Base-by-base conservation (phyloP, 1,140 invertebrate genomes). In the Geopemphigus sp. region DNA sequence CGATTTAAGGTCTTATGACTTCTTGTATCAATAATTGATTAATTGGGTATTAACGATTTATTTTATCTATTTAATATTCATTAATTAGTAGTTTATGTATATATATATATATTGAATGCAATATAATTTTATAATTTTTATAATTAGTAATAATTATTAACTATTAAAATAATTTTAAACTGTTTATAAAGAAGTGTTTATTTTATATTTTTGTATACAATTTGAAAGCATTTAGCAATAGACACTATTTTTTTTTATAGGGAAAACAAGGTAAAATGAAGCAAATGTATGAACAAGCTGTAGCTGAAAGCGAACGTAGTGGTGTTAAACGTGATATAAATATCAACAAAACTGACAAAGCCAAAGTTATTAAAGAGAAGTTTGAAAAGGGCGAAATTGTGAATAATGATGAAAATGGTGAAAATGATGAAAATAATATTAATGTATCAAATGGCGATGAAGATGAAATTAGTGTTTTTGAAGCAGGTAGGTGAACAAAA, bases 191-290 rank as follows among this genome's bases (percentile, higher is more conserved):
- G 39, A 47, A 47, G 5, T 73, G 47, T 45, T 70, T 47, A 39
- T 17, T 53, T 61, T 54, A 11, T 45, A 5, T 5, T 45, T 5
- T 45, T 45, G 5, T 45, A 45, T 5, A 5, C 39, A 45, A 5
- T 45, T 45, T 45, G 11, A 45, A 5, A 45, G 11, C 39, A 45
- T 45, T 5, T 45, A 45, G 5, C 11, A 45, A 5, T 5, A 45
- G 11, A 11, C 11, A 45, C 5, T 45, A 45, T 45, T 45, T 45
- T 80, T 85, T 39, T 80, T 81, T 86, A 14, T 84, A 93, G 92
- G 94, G 93, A 14, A 94, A 95, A 85, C 93, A 95, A 87, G 92
- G 92, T 0, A 94, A 94, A 83, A 93, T 96, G 86, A 95, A 95
- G 84, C 94, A 96, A 84, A 90, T 94, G 88, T 96, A 96, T 85